Evolutionary conservation across 1,140 invertebrate genomes (phyloP).

Genomic region (Brachionus paranguensis): DNA sequence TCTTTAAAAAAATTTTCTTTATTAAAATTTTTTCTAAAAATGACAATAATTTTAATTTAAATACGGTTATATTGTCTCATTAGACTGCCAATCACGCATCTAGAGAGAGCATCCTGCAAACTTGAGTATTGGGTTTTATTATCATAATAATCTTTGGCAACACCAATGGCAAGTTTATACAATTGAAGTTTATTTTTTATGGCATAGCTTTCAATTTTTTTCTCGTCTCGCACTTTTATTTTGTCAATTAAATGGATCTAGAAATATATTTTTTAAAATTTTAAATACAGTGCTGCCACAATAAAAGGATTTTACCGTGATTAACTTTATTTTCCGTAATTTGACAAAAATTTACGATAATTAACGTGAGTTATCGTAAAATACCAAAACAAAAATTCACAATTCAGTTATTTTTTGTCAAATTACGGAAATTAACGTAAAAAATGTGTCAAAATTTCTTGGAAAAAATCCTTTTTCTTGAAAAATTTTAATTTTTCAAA

Average conservation of each 20-base stretch:
- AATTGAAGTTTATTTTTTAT: constrained; percentile 38
- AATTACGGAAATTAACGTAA: no score
- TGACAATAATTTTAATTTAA: not conserved
- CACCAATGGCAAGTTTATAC: not conserved
- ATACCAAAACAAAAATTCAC: no score
- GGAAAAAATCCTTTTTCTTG: no score
- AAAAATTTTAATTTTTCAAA: no score
- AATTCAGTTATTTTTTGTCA: no score
- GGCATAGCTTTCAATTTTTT: constrained; percentile 37
- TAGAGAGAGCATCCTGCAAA: constrained; percentile 45
- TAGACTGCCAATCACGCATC: not conserved
- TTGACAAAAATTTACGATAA: no score
- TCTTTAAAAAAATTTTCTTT: no score
- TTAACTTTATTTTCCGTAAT: no score
- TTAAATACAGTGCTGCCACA: no score
- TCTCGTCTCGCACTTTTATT: constrained; percentile 40
- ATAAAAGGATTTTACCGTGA: no score
- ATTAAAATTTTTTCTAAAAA: constrained; percentile 1
- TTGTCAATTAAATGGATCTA: constrained; percentile 44
- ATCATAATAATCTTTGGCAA: constrained; percentile 41
- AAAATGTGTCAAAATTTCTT: no score
- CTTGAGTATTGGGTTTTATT: constrained; percentile 49
- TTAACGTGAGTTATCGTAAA: no score
- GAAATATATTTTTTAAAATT: constrained; percentile 41
- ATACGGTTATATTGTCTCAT: not conserved